Evolutionary conservation across 2,797 vertebrate genomes (phyloP).

Genomic region (Spinus pinus): DNA sequence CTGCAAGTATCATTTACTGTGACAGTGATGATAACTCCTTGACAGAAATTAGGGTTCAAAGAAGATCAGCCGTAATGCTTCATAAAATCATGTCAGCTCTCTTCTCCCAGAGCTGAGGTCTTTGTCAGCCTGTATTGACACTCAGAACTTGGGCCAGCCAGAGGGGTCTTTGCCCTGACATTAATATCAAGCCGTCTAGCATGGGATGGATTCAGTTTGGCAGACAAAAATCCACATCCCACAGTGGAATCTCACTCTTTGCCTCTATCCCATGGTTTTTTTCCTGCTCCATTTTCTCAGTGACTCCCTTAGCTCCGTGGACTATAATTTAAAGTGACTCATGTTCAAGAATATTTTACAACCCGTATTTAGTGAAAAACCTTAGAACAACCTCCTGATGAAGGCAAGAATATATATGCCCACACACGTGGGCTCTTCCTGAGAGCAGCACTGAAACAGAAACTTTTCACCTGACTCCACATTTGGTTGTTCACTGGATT

Average conservation of each 20-base stretch:
- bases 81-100: not conserved
- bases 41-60: constrained; percentile 53
- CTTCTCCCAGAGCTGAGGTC: not conserved
- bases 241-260: not conserved
- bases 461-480: not conserved
- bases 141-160: not conserved
- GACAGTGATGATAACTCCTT: constrained; percentile 50
- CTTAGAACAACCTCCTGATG: not conserved
- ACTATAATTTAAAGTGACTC: constrained; percentile 61
- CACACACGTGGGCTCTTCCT: not conserved
- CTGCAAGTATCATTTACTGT: constrained; percentile 58
- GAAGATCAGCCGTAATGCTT: not conserved
- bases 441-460: not conserved
- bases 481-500: not conserved
- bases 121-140: not conserved
- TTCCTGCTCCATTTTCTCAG: constrained; percentile 42
- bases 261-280: not conserved
- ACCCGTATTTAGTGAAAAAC: constrained; percentile 27
- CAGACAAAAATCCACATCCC: constrained; percentile 1
- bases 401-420: not conserved
- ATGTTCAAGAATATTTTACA: constrained; percentile 50
- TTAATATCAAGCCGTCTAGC: not conserved
- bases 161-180: not conserved
- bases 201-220: not conserved
- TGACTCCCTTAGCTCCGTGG: not conserved